Conservation (phyloP, 2,797 vertebrate genomes). For the Loriculus beryllinus region DNA sequence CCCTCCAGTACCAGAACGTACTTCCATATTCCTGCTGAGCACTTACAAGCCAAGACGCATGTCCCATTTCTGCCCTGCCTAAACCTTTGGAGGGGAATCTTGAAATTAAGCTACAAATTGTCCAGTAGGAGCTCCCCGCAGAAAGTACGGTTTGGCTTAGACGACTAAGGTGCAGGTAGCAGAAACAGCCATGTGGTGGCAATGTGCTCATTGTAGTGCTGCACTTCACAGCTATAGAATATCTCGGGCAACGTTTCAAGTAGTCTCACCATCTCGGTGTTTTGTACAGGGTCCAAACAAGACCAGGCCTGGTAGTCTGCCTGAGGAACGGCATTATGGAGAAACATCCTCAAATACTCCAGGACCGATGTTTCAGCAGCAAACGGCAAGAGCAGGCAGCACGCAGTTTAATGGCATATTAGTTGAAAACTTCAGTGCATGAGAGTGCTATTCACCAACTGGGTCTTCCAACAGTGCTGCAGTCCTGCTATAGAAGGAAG, state of each 20-base stretch:
- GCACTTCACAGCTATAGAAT: not conserved
- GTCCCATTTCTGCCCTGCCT: not conserved
- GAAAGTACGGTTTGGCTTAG: fast-evolving
- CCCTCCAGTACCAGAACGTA: not conserved
- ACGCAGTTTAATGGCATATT: fast-evolving
- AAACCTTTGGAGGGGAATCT: not conserved
- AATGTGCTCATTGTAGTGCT: not conserved
- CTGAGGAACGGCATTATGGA: fast-evolving
- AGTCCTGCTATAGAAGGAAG: not conserved
- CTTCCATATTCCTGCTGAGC: not conserved
- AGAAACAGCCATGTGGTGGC: slow-evolving; percentile 17
- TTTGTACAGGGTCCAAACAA: not conserved
- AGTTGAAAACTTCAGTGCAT: not conserved
- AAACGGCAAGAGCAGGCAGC: not conserved
- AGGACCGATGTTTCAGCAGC: not conserved
- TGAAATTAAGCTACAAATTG: not conserved
- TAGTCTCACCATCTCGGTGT: not conserved
- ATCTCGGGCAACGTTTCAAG: not conserved
- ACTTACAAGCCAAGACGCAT: not conserved
- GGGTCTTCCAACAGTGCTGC: not conserved
- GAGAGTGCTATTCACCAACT: not conserved
- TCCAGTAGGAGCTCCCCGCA: not conserved
- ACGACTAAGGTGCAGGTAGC: not conserved
- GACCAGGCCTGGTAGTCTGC: not conserved
- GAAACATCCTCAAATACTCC: not conserved